Evolutionary conservation across 2,888 invertebrate genomes (phyloP).

Genomic region (Eulithis testata): DNA sequence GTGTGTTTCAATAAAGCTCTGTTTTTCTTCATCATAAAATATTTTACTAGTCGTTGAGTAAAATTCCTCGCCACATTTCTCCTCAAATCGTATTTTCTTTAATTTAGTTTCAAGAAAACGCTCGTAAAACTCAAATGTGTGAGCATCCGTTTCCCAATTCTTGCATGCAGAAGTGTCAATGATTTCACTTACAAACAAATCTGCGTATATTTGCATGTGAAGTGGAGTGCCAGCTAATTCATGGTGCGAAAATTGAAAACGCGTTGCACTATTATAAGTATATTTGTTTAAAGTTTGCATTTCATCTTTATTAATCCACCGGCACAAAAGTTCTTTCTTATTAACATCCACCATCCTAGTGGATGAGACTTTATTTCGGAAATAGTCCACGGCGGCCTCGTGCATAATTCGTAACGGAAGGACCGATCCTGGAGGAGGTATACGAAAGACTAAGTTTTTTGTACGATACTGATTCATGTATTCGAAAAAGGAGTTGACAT

Average conservation of each 20-base stretch:
- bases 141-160: background rate
- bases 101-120: background rate
- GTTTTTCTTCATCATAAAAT: background rate
- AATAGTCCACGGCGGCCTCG: slow-evolving; percentile 1
- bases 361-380: background rate
- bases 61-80: background rate
- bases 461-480: background rate
- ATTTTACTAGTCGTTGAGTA: background rate
- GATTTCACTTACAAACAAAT: background rate
- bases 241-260: background rate
- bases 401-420: background rate
- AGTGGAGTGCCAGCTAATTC: background rate
- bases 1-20: background rate
- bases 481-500: background rate
- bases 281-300: background rate
- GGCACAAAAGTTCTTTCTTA: background rate
- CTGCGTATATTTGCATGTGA: background rate
- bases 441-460: background rate
- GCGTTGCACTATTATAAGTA: background rate
- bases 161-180: background rate
- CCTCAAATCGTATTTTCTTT: slow-evolving; percentile 2
- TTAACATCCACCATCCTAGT: background rate
- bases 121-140: slow-evolving; percentile 2
- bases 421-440: background rate
- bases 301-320: background rate